Base-by-base conservation (phyloP, 2,797 vertebrate genomes). In the Leptodactylus fallax region DNA sequence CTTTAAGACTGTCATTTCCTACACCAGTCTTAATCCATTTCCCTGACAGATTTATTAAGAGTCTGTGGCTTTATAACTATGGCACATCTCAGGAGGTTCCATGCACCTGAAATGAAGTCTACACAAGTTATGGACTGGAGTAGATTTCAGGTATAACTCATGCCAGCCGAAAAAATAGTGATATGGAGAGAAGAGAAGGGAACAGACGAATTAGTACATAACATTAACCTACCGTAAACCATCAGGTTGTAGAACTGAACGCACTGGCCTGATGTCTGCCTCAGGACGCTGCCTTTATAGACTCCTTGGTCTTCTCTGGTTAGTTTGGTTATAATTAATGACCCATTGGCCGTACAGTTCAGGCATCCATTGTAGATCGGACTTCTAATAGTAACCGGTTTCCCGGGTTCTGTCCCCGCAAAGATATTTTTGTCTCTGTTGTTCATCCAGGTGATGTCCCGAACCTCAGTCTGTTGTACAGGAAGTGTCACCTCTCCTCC, bases 251-350 rank as follows among this genome's bases (percentile, higher is more conserved):
- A 84, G 9, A 56, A 21, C 67, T 84, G 67, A 11, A 25, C 53
- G 19, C 82, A 84, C 27, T 56, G 65, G 9, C 69, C 67, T 19
- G n/a, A 8, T 6, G 11, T 19, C 27, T 6, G 10, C 14, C 16
- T 60, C 23, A 16, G 61, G 56, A 84, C 1, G 21, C 56, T 55
- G 8, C n/a, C 82, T 55, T 45, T 84, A 21, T 84, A 84, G 67
- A 23, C 56, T 23, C 82, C 36, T 72, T 47, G 65, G 25, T 84
- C 82, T 56, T 84, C 82, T 17, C 27, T 72, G 67, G 69, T 72
- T 2, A 84, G 67, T 6, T 58, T 84, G 7, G 23, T 60, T 67
- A 84, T 84, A 45, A 74, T 60, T 21, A 84, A 47, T 21, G 82
- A 74, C 11, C 65, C 67, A 84, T 74, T 65, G 12, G 47, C 51